Evolutionary conservation across 2,797 vertebrate species (phyloP), one percentile per base, ranked within the genome.

Genomic region (Darevskia nairensis): DNA sequence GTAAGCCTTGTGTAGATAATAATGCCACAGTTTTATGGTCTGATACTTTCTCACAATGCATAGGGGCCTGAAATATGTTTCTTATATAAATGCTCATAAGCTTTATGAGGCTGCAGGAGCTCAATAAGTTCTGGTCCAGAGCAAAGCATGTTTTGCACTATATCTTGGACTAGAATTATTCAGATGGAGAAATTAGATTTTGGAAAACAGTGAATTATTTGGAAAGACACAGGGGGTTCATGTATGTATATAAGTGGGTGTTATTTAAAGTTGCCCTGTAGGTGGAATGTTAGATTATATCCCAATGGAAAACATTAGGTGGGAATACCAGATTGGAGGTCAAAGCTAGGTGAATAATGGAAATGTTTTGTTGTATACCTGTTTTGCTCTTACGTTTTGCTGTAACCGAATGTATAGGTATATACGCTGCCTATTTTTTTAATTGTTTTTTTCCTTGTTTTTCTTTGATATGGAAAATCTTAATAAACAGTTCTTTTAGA

Each of bases 61-160:
- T 85, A 78, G 77, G 82, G 55, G 39, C 59, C 55, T 85, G 71
- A 89, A 89, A 89, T 85, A 81, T 76, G 88, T 89, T 89, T 89
- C 78, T 68, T 85, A 89, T 85, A 89, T 81, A 85, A 81, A 89
- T 89, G 55, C 11, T 68, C 78, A 85, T 81, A 85, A 81, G 79
- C 32, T 81, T 89, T 74, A 82, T n/a, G 25, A 79, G 71, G 89
- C 80, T n/a, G 74, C 66, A 88, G 27, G 78, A 85, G 32, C 3
- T 90, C 84, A 82, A 80, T 90, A 4, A 21, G n/a, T 46, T 72
- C 23, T 91, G 46, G n/a, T 85, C 46, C 6, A 35, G 17, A 5
- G 21, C 25, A 25, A 91, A 81, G 81, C 88, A 72, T 90, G 74
- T 35, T 81, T 84, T 77, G 41, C 35, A 80, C 80, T 80, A 35